Percentiles rank a stretch among this genome's conserved stretches.
Conservation (phyloP, 2,888 invertebrate genomes). For the Auanema freiburgensis region DNA sequence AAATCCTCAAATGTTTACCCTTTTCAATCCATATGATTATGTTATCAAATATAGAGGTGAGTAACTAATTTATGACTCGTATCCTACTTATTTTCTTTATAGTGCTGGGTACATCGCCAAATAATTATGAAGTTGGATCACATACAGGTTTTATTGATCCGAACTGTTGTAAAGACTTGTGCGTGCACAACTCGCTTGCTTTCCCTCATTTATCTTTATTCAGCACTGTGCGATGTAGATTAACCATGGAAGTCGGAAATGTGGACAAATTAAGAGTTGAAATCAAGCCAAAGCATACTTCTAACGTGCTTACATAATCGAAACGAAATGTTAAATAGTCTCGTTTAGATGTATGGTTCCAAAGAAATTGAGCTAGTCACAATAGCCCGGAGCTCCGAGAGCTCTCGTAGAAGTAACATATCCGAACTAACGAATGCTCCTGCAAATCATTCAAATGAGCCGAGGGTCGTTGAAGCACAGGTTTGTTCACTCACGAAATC, state of each 20-base stretch:
- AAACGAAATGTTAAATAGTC: no score
- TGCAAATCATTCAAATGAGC: no score
- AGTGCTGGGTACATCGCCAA: slow-evolving; percentile 41
- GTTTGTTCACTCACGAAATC: no score
- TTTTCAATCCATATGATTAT: slow-evolving; percentile 42
- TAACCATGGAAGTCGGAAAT: slow-evolving; percentile 25
- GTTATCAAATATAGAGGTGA: slow-evolving; percentile 36
- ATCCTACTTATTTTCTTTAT: slow-evolving; percentile 13
- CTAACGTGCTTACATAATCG: no score
- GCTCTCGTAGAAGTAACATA: no score
- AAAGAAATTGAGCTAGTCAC: no score
- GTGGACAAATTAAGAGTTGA: slow-evolving; percentile 32
- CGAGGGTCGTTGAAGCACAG: no score
- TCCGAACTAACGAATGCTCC: no score
- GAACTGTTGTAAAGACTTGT: slow-evolving; percentile 41
- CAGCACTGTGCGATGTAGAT: slow-evolving; percentile 35
- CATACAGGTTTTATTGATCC: slow-evolving; percentile 24
- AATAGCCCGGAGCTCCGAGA: no score
- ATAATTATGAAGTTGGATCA: slow-evolving; percentile 31
- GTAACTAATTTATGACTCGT: background rate
- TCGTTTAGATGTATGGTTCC: no score
- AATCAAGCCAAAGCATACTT: slow-evolving; percentile 17
- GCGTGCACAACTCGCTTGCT: slow-evolving; percentile 15
- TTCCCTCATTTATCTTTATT: slow-evolving; percentile 7
- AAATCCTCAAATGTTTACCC: slow-evolving; percentile 28